A percentile compares a stretch with the other conserved stretches of the same genome.
phyloP scores from a whole-genome alignment of 2,888 invertebrate genomes.

The Microctonus hyperodae region DNA sequence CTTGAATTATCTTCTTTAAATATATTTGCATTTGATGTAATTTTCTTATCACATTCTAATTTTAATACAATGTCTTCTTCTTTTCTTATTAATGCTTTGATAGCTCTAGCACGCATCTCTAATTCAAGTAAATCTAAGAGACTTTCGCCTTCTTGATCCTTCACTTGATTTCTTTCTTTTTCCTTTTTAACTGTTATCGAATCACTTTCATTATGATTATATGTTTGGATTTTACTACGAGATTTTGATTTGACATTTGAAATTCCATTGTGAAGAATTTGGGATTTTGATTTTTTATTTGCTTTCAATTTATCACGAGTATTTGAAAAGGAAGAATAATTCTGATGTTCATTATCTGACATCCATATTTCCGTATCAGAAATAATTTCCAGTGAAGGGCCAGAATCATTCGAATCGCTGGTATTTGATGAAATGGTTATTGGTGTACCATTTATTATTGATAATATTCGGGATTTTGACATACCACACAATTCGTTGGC shows the following conservation, averaged over 20 bases:
- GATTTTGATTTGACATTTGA: constrained; percentile 36
- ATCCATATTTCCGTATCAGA: constrained; percentile 61
- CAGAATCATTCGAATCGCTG: constrained; percentile 57
- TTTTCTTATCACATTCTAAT: constrained; percentile 29
- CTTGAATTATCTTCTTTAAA: constrained; percentile 31
- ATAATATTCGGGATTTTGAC: constrained; percentile 56
- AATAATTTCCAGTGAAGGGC: constrained; percentile 60
- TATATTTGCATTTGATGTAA: constrained; percentile 26
- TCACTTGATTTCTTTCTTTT: constrained; percentile 41
- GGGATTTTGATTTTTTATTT: constrained; percentile 29
- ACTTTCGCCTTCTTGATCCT: constrained; percentile 61
- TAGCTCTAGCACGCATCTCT: constrained; percentile 69
- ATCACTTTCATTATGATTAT: constrained; percentile 33
- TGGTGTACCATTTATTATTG: constrained; percentile 55
- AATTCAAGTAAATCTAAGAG: constrained; percentile 67
- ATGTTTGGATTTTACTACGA: constrained; percentile 38
- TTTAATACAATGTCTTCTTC: constrained; percentile 56
- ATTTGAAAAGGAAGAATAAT: constrained; percentile 40
- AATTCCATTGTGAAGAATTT: constrained; percentile 37
- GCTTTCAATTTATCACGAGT: constrained; percentile 38
- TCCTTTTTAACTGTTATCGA: constrained; percentile 49
- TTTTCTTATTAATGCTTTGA: constrained; percentile 65
- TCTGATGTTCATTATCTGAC: constrained; percentile 47
- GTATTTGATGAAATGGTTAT: constrained; percentile 60
- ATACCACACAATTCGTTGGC: constrained; percentile 58